A percentile compares a stretch with the other conserved stretches of the same genome.
phyloP scores from a whole-genome alignment of 2,888 invertebrate genomes.

The Zelleria hepariella region DNA sequence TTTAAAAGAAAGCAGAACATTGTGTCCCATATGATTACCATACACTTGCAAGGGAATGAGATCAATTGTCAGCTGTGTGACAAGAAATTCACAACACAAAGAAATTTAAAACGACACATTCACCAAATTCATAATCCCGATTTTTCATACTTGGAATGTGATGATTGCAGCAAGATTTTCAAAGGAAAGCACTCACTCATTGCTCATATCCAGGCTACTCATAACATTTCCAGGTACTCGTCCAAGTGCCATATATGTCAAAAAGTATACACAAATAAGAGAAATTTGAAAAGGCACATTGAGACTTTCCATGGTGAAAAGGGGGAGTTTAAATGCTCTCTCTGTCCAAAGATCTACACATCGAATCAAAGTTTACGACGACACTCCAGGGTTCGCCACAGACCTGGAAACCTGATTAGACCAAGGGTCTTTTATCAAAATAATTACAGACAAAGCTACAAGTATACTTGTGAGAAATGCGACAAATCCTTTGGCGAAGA shows the following conservation, averaged over 20 bases:
- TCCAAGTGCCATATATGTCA: slow-evolving; percentile 39
- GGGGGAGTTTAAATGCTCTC: slow-evolving; percentile 35
- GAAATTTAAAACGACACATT: slow-evolving; percentile 43
- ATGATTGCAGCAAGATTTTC: slow-evolving; percentile 38
- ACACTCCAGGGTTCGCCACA: slow-evolving; percentile 25
- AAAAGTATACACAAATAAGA: slow-evolving; percentile 39
- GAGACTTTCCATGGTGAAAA: slow-evolving; percentile 43
- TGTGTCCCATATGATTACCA: slow-evolving; percentile 48
- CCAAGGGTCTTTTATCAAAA: slow-evolving; percentile 18
- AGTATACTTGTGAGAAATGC: slow-evolving; percentile 30
- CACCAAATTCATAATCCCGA: slow-evolving; percentile 44
- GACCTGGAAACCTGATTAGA: background rate
- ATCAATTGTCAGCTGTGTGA: slow-evolving; percentile 35
- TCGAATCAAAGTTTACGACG: slow-evolving; percentile 45
- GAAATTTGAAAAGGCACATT: slow-evolving; percentile 43
- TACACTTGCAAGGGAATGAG: slow-evolving; percentile 37
- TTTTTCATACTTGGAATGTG: slow-evolving; percentile 37
- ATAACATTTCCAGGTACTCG: slow-evolving; percentile 19
- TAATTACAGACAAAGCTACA: slow-evolving; percentile 15
- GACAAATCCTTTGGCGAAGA: slow-evolving; percentile 31
- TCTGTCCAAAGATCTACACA: slow-evolving; percentile 49
- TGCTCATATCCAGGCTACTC: slow-evolving; percentile 37
- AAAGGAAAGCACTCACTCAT: slow-evolving; percentile 37
- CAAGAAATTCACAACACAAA: slow-evolving; percentile 40
- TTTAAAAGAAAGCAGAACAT: slow-evolving; percentile 56